Base-by-base conservation (phyloP, 2,113 vertebrate genomes). In the Amia ocellicauda region DNA sequence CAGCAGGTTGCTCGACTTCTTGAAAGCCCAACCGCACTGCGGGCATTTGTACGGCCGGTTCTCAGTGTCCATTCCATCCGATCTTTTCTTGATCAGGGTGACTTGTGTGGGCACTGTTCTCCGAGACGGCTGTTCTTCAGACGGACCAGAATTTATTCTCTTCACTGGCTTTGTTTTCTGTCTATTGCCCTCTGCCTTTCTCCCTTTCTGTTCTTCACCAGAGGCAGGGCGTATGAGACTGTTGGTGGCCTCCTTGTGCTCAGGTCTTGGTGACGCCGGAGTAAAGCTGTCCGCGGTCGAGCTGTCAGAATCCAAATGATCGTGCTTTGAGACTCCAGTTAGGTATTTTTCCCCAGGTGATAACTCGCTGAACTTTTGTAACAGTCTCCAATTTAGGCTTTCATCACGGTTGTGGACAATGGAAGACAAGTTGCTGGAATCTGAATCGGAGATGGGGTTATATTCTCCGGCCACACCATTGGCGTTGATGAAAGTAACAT, bases 1-100 rank as follows among this genome's bases (percentile, higher is more conserved):
- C 63, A 89, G 83, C 3, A 92, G 78, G 74, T 91, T 89, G 1
- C 88, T 91, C 50, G 88, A 80, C 69, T 91, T 91, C 2, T 91
- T 91, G 1, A 93, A 93, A 47, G 89, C 85, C 81, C 79, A 76
- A 54, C 72, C 63, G 57, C 83, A 80, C 64, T 81, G 82, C 0
- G 52, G 54, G 64, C 77, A 85, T 58, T 87, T 87, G 66, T 81
- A 84, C 7, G 87, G 87, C 10, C 86, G 83, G 45, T 13, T 17
- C 45, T 47, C 45, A 2, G 45, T 1, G 45, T 47, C 45, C 45
- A 5, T 13, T 11, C 10, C 11, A 2, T 16, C 5, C 31, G 1
- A n/a, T n/a, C n/a, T n/a, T n/a, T n/a, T n/a, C n/a, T n/a, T n/a
- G n/a, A n/a, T n/a, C n/a, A n/a, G n/a, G n/a, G n/a, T n/a, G n/a